phyloP scores from a whole-genome alignment of 2,888 invertebrate genomes.

The Cantharis nigra region DNA sequence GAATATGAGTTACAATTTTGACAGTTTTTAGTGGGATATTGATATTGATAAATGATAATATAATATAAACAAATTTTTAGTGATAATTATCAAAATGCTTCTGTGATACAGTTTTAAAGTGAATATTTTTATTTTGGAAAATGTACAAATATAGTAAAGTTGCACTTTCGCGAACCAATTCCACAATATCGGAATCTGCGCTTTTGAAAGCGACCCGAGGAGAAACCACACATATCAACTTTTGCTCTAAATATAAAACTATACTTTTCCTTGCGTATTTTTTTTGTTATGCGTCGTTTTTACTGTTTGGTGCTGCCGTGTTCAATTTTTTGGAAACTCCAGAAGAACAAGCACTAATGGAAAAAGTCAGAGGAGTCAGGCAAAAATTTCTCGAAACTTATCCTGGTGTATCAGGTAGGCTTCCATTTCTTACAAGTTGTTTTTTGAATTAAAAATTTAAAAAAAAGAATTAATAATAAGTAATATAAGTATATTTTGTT shows the following conservation, averaged over 20 bases:
- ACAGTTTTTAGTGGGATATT: neutral
- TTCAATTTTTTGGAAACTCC: constrained; percentile 72
- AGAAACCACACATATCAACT: neutral
- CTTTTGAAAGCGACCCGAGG: neutral
- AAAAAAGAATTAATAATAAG: too few relatives aligned
- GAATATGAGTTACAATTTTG: neutral
- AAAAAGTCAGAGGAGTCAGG: constrained; percentile 59
- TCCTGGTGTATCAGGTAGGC: constrained; percentile 66
- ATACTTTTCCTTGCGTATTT: constrained; percentile 61
- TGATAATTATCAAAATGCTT: neutral
- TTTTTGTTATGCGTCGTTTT: constrained; percentile 64
- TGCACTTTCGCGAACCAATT: neutral
- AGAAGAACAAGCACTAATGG: constrained; percentile 61
- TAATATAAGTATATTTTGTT: neutral
- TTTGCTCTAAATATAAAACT: constrained; percentile 49
- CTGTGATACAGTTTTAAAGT: neutral
- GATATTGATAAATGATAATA: neutral
- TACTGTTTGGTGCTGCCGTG: constrained; percentile 68
- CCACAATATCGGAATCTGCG: neutral
- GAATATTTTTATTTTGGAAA: neutral
- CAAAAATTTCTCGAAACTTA: constrained; percentile 62
- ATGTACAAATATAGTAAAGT: neutral
- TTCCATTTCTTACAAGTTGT: neutral
- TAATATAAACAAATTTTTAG: neutral
- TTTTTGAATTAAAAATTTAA: too few relatives aligned